Base-by-base conservation (phyloP, 1,140 invertebrate species). In the Varroa destructor region DNA sequence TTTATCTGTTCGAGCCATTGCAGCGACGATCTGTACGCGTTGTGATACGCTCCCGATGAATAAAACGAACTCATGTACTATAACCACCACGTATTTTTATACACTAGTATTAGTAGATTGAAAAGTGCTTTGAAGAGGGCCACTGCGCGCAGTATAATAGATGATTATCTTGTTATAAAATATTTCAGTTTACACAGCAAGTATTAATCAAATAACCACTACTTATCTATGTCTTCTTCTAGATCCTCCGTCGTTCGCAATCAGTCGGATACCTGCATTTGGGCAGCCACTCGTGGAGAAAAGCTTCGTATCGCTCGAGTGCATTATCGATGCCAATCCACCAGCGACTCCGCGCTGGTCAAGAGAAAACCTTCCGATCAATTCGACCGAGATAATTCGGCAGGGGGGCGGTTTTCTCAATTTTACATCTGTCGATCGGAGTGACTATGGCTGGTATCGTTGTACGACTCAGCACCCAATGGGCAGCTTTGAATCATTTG, bases 221-320 rank as follows among this genome's bases (percentile, higher is more conserved):
- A 25, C 25, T 51, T 51, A 5, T 8, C 46, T 51, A 8, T 51
- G 46, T 51, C 8, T 42, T 75, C 74, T 73, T 75, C 55, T 83
- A 93, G 90, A 93, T 81, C 88, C 88, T 55, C 90, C 90, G 67
- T 89, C 89, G 70, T 93, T 93, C 79, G 87, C 88, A 75, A 91
- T 93, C 78, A 90, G 88, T 57, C 85, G 90, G 74, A 86, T 88
- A 80, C 90, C 90, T 64, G 89, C 88, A 54, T 93, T 92, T 81
- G 90, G 90, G 37, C 88, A 89, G 79, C 87, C 89, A 10, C 84
- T 93, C 74, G 81, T 85, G 56, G 89, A 91, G 79, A 89, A 89
- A 56, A 88, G 89, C 79, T 84, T 88, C 46, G 88, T 91, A 74
- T 89, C 89, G 56, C 80, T 93, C 71, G 88, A 89, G 80, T 93